phyloP scores from a whole-genome alignment of 2,113 vertebrate species.

The Anthoscopus minutus region DNA sequence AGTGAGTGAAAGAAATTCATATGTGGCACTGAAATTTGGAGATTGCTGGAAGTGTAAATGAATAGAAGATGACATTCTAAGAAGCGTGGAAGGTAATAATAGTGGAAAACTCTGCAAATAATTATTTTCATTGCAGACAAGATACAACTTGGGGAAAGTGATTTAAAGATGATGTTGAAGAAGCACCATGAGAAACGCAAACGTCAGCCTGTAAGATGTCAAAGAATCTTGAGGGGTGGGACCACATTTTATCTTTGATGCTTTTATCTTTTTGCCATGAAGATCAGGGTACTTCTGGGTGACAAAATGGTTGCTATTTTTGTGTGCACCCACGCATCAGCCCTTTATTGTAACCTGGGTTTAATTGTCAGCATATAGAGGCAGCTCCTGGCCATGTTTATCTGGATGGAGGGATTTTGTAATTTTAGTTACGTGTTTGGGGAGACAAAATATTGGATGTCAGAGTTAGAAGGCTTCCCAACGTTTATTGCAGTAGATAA shows the following conservation, averaged over 20 bases:
- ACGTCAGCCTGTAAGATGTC: conserved; percentile 83
- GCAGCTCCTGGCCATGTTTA: neutral
- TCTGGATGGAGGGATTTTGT: neutral
- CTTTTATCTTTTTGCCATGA: neutral
- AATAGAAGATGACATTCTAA: neutral
- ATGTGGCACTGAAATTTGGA: neutral
- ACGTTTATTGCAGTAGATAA: neutral
- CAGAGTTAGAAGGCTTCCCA: neutral
- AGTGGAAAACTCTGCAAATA: neutral
- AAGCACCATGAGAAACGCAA: conserved; percentile 93
- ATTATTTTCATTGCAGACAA: conserved; percentile 76
- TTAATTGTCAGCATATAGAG: neutral
- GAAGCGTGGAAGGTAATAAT: neutral
- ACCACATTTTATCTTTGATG: neutral
- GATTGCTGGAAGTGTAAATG: neutral
- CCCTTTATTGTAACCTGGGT: neutral
- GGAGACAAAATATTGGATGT: neutral
- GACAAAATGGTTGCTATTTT: neutral
- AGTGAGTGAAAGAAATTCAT: neutral
- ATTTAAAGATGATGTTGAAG: conserved; percentile 86
- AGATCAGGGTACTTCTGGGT: neutral
- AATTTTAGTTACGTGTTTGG: neutral
- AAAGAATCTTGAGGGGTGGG: neutral
- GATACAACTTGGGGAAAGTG: conserved; percentile 84
- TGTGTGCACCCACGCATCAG: neutral